phyloP scores from a whole-genome alignment of 2,888 invertebrate species.

The Galeruca laticollis region DNA sequence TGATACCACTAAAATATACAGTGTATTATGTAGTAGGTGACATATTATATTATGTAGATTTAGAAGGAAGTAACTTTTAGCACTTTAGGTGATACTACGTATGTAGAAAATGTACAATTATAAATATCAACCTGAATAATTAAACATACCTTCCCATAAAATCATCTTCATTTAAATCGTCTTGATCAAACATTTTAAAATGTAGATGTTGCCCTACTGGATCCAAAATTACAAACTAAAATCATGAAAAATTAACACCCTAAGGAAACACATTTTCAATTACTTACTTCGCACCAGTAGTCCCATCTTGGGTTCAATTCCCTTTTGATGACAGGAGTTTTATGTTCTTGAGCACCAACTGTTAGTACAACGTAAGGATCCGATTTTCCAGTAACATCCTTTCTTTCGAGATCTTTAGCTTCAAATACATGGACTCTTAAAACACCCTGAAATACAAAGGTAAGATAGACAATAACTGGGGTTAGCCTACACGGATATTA shows the following conservation, averaged over 20 bases:
- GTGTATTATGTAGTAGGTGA: not conserved
- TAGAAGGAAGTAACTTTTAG: no score
- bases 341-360: slow-evolving; percentile 92
- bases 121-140: no score
- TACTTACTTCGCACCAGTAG: slow-evolving; percentile 92
- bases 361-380: slow-evolving; percentile 93
- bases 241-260: slow-evolving; percentile 30
- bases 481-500: not conserved
- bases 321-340: slow-evolving; percentile 91
- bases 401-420: slow-evolving; percentile 93
- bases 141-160: slow-evolving; percentile 57
- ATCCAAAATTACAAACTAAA: slow-evolving; percentile 59
- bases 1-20: slow-evolving; percentile 75
- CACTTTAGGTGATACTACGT: no score
- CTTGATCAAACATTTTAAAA: slow-evolving; percentile 59
- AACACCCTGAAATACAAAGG: slow-evolving; percentile 78
- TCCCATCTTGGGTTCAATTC: slow-evolving; percentile 96
- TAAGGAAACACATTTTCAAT: not conserved
- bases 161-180: slow-evolving; percentile 57
- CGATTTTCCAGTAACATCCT: slow-evolving; percentile 93
- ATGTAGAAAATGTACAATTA: no score
- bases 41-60: no score
- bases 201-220: slow-evolving; percentile 57
- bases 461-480: slow-evolving; percentile 6
- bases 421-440: slow-evolving; percentile 92